phyloP scores from a whole-genome alignment of 1,140 invertebrate genomes.

The Drosophila arizonae region DNA sequence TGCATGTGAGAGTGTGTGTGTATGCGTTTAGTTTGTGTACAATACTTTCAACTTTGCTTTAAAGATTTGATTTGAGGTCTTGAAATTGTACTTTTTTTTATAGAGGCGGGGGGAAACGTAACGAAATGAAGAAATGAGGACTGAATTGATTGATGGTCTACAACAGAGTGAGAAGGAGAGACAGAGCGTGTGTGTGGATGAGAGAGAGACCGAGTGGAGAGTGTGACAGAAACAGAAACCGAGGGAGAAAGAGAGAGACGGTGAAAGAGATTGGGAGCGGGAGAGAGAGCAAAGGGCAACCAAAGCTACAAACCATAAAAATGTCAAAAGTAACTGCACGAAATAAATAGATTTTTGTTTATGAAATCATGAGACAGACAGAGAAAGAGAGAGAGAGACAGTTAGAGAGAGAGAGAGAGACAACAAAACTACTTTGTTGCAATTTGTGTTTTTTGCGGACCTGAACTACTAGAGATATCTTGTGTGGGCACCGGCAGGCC shows the following conservation, averaged over 20 bases:
- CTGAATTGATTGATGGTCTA: constrained; percentile 34
- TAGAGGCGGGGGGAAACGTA: constrained; percentile 17
- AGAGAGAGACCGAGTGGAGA: background rate
- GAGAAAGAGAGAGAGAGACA: constrained; percentile 33
- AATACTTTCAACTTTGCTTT: constrained; percentile 52
- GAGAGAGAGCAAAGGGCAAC: constrained; percentile 9
- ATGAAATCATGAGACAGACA: constrained; percentile 60
- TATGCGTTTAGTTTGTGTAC: background rate
- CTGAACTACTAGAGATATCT: constrained; percentile 82
- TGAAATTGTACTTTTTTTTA: constrained; percentile 14
- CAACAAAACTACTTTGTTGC: constrained; percentile 65
- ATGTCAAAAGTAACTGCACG: constrained; percentile 38
- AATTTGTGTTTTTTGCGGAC: constrained; percentile 68
- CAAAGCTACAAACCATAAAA: constrained; percentile 50
- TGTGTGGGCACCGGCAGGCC: constrained; percentile 76
- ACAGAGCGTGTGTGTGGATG: background rate
- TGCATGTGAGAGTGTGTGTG: constrained; percentile 1
- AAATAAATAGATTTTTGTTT: constrained; percentile 35
- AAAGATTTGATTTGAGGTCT: constrained; percentile 37
- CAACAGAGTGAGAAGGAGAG: constrained; percentile 12
- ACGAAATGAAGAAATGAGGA: constrained; percentile 41
- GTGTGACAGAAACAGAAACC: too few species aligned
- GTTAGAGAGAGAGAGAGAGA: constrained; percentile 46
- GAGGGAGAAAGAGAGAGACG: background rate
- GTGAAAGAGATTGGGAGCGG: background rate